Conservation (phyloP, 1,140 invertebrate species). For the Drosophila bocki region DNA sequence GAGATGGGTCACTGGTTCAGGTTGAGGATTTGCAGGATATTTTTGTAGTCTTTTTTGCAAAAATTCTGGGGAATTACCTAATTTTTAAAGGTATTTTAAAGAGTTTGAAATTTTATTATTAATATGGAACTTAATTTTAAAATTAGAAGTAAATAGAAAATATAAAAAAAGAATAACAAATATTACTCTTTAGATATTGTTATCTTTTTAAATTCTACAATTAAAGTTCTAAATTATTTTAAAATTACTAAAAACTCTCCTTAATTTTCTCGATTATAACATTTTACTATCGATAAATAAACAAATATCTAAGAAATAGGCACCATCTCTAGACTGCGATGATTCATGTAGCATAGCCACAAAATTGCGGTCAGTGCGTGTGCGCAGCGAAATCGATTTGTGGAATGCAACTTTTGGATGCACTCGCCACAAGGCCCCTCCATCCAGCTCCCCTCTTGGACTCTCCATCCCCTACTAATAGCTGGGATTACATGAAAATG, state of each 20-base stretch:
- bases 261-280: too few relatives aligned
- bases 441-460: neutral
- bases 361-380: slow-evolving; percentile 82
- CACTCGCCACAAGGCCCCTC: slow-evolving; percentile 16
- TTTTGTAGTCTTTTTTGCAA: neutral
- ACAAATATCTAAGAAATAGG: neutral
- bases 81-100: neutral
- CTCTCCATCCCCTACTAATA: slow-evolving; percentile 26
- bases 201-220: neutral
- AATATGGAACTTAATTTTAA: neutral
- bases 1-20: slow-evolving; percentile 10
- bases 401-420: slow-evolving; percentile 66
- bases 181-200: neutral
- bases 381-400: slow-evolving; percentile 80
- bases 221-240: neutral
- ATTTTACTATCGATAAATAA: neutral
- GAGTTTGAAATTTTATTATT: neutral
- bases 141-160: neutral
- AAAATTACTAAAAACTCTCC: neutral
- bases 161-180: too few relatives aligned
- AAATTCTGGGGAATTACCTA: neutral
- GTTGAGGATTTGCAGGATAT: neutral
- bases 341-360: slow-evolving; percentile 71
- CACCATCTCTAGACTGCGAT: slow-evolving; percentile 60
- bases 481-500: slow-evolving; percentile 43